Conservation (phyloP, 2,797 vertebrate species). For the Argyrosomus regius region DNA sequence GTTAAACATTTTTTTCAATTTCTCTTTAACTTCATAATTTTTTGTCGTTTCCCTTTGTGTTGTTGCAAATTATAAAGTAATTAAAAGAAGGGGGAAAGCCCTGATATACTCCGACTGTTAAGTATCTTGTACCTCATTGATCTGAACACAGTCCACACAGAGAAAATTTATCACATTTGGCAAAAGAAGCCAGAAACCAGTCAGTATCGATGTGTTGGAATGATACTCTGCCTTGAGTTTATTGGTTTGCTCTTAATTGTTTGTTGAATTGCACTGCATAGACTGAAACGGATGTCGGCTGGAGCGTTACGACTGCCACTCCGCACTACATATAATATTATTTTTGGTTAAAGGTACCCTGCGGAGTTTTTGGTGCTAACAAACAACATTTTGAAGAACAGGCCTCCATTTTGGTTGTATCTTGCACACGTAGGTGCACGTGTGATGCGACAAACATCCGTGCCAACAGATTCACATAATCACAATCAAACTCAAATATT, state of each 20-base stretch:
- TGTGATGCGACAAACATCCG: too few species aligned
- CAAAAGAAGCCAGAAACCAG: background rate
- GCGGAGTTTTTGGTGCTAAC: background rate
- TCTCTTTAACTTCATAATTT: background rate
- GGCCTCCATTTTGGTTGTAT: background rate
- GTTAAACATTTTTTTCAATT: background rate
- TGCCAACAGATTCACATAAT: too few species aligned
- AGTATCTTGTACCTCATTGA: background rate
- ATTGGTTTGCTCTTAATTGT: background rate
- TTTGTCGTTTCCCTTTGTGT: background rate
- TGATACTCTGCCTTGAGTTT: background rate
- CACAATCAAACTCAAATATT: too few species aligned
- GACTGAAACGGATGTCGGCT: too few species aligned
- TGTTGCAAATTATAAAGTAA: background rate
- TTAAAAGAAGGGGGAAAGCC: background rate
- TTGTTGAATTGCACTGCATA: too few species aligned
- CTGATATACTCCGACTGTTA: background rate
- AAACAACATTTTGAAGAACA: background rate
- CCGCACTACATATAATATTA: background rate
- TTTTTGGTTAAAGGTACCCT: background rate
- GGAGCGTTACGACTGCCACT: background rate
- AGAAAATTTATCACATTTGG: too few species aligned
- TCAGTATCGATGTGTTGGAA: too few species aligned
- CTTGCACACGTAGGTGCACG: too few species aligned
- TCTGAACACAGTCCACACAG: too few species aligned